Evolutionary conservation across 2,113 vertebrate genomes (phyloP).

Genomic region (Toxotes jaculatrix): DNA sequence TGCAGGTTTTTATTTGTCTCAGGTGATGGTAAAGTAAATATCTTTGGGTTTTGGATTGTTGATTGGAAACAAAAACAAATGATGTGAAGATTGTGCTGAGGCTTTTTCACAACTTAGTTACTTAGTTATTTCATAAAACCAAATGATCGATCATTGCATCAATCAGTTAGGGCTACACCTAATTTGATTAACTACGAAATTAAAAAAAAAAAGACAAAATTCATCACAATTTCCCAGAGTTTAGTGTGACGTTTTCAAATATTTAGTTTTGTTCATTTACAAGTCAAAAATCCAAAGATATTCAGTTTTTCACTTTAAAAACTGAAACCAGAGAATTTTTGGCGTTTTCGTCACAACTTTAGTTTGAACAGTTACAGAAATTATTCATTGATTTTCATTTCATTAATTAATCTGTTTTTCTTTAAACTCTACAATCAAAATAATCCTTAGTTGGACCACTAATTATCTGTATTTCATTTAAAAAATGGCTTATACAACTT

Average conservation of each 20-base stretch:
- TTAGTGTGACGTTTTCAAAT: background rate
- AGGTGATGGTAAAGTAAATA: background rate
- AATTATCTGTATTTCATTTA: background rate
- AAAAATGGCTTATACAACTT: background rate
- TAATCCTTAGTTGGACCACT: background rate
- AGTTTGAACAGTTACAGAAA: background rate
- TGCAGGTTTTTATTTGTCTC: background rate
- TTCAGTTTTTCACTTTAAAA: background rate
- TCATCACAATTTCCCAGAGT: no score
- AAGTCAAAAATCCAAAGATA: background rate
- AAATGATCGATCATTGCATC: no score
- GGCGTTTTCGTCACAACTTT: background rate
- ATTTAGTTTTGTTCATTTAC: background rate
- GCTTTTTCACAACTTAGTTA: no score
- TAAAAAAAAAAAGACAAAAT: no score
- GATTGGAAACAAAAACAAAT: no score
- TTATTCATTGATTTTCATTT: no score
- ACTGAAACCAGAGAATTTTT: background rate
- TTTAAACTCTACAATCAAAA: background rate
- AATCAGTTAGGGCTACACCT: no score
- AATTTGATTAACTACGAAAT: no score
- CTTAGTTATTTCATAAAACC: no score
- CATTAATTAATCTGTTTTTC: background rate
- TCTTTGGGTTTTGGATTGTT: no score
- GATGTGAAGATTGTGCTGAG: no score